Evolutionary conservation across 2,113 vertebrate genomes (phyloP).

Genomic region (Oophaga pumilio): DNA sequence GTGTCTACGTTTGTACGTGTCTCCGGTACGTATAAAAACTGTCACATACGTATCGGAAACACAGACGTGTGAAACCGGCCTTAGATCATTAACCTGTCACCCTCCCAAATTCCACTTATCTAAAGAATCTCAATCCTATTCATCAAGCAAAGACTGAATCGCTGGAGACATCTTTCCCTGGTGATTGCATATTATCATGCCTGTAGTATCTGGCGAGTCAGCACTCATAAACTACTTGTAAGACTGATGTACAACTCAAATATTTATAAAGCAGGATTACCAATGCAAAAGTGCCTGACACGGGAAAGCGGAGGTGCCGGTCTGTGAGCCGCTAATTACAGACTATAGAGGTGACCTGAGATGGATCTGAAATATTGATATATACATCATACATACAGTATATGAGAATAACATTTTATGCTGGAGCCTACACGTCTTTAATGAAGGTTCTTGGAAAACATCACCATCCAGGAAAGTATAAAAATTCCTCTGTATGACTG

Average conservation of each 20-base stretch:
- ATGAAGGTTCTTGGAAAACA: not conserved
- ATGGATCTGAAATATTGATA: not conserved
- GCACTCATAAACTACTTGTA: not conserved
- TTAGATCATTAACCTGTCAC: not conserved
- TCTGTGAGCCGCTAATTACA: not conserved
- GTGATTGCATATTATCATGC: not conserved
- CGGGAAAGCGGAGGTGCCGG: not conserved
- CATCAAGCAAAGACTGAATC: not conserved
- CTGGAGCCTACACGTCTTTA: not conserved
- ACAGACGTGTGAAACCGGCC: no score
- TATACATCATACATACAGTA: not conserved
- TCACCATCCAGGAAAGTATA: not conserved
- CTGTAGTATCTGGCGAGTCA: not conserved
- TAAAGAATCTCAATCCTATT: not conserved
- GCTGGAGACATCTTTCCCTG: not conserved
- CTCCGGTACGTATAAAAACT: no score
- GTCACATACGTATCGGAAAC: no score
- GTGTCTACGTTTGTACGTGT: no score
- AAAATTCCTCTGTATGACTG: not conserved
- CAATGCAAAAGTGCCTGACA: conserved; percentile 21
- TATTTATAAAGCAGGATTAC: conserved; percentile 12
- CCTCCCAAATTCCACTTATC: no score
- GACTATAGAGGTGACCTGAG: not conserved
- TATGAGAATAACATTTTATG: not conserved
- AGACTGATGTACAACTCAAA: not conserved